phyloP scores from a whole-genome alignment of 2,797 vertebrate species.

The Typhlichthys eigenmanni region DNA sequence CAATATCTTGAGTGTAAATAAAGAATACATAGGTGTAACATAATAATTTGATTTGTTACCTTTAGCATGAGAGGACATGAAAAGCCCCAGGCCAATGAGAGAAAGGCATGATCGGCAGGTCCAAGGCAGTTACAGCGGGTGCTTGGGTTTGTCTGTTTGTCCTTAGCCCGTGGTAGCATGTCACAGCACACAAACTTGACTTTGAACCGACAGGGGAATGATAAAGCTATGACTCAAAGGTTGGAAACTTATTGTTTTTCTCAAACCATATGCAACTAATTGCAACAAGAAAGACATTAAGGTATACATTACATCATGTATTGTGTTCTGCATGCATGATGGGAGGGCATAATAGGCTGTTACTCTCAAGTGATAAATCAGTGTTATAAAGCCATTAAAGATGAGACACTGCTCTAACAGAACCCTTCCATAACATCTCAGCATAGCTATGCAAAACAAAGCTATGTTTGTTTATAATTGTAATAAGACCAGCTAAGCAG shows the following conservation, averaged over 20 bases:
- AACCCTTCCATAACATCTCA: not conserved
- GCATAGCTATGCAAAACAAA: not conserved
- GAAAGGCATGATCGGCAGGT: slow-evolving; percentile 13
- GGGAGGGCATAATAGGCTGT: slow-evolving; percentile 3
- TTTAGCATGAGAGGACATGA: slow-evolving; percentile 36
- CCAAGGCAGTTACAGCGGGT: slow-evolving; percentile 9
- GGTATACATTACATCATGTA: not conserved
- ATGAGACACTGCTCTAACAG: not conserved
- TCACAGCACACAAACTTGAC: slow-evolving; percentile 22
- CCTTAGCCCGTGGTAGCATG: slow-evolving; percentile 49
- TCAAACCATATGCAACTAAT: slow-evolving; percentile 31
- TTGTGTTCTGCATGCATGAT: too few species aligned
- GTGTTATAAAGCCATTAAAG: slow-evolving; percentile 8
- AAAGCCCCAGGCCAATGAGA: slow-evolving; percentile 25
- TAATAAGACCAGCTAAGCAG: not conserved
- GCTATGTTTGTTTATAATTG: not conserved
- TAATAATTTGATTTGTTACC: slow-evolving; percentile 3
- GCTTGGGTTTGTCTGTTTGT: not conserved
- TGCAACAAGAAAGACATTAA: slow-evolving; percentile 25
- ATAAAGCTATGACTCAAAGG: slow-evolving; percentile 59
- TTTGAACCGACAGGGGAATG: slow-evolving; percentile 34
- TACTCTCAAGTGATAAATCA: slow-evolving; percentile 9
- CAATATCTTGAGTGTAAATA: slow-evolving; percentile 3
- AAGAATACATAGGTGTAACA: slow-evolving; percentile 12
- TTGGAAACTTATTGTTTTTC: slow-evolving; percentile 46